phyloP scores from a whole-genome alignment of 2,888 invertebrate genomes.

The Hedychridium roseum region DNA sequence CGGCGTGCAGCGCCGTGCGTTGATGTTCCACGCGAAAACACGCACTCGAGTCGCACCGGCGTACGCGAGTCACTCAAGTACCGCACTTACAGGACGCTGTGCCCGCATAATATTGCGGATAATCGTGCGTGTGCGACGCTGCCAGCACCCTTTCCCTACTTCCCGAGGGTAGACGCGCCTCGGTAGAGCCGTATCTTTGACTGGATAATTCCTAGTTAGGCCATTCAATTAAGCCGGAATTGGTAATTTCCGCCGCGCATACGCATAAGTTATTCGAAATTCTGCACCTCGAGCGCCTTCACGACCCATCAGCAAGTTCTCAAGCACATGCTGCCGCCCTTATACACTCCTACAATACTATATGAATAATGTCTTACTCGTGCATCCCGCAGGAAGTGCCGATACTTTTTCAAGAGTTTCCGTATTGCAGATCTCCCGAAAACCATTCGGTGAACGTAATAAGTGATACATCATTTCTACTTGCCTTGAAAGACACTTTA shows the following conservation, averaged over 20 bases:
- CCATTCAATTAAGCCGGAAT: neutral
- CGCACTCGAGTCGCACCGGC: slow-evolving; percentile 24
- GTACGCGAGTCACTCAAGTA: slow-evolving; percentile 26
- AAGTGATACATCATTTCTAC: no score
- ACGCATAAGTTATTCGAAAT: no score
- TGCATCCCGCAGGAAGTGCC: no score
- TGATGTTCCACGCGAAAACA: slow-evolving; percentile 29
- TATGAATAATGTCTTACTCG: neutral
- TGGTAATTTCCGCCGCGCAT: neutral
- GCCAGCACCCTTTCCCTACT: neutral
- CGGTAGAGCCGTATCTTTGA: neutral
- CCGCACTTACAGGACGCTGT: slow-evolving; percentile 32
- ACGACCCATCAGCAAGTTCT: no score
- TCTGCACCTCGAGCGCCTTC: no score
- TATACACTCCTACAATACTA: neutral
- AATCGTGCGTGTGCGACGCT: slow-evolving; percentile 14
- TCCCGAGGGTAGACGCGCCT: neutral
- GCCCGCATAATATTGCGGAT: slow-evolving; percentile 24
- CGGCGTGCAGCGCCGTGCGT: slow-evolving; percentile 17
- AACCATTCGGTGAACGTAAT: no score
- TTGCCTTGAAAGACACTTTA: no score
- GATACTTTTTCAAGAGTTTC: no score
- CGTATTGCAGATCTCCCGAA: no score
- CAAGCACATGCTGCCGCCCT: no score
- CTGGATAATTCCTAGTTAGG: no score